Evolutionary conservation across 2,888 invertebrate species (phyloP), one percentile per base, ranked within the genome.

Genomic region (Celastrina argiolus): DNA sequence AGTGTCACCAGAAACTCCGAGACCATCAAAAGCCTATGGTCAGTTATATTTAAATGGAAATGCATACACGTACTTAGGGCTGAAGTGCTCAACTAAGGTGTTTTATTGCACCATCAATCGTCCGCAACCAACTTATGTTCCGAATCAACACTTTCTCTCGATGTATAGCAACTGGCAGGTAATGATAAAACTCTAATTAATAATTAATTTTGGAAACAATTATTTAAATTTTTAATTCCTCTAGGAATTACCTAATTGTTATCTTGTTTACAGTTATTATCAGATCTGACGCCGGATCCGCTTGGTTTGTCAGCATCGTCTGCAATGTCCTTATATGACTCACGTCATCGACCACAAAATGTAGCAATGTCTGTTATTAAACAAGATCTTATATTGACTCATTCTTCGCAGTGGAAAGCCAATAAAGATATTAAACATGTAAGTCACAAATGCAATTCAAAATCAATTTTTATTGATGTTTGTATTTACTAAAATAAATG

Each of bases 101-200:
- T 97, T 97, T 75, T 99, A 97, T 84, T 98, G 98, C 78, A 98
- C 98, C 1, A 93, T 98, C 63, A 97, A 97, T 83, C 95, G 97
- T 74, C 96, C 97, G 0, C 98, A 99, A 81, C 98, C 99, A 1
- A 97, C 97, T 82, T 98, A 98, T 81, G 97, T 98, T 68, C 96
- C 95, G 0, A 96, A 97, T 75, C 95, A 96, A 82, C 96, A 96
- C 78, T 96, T 96, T 75, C 88, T 98, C 66, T 98, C 98, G 56
- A 99, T 99, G 98, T 99, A 99, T 83, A 98, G 98, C 66, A 98
- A 98, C 82, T 99, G 98, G 97, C 95, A 95, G 91, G 95, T 95
- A 81, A 92, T 75, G 78, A 74, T 69, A 64, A 8, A 67, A 36
- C n/a, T 64, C 36, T 63, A 70, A 68, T 42, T 14, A 58, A 63